Evolutionary conservation across 2,888 invertebrate genomes (phyloP).

Genomic region (Agrilus biguttatus): DNA sequence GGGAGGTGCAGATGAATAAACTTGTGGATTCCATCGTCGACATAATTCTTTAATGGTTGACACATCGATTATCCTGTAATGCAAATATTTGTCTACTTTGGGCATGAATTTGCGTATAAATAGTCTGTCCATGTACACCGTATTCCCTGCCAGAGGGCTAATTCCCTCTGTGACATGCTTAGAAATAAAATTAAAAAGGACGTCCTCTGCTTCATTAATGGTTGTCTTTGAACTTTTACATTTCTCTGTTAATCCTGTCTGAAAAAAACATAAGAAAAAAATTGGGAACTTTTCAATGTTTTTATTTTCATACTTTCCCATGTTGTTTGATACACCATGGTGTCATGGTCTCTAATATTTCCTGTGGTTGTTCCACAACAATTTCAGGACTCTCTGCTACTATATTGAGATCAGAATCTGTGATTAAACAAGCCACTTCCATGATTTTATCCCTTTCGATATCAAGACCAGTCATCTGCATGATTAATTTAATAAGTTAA

Average conservation of each 20-base stretch:
- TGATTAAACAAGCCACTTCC: constrained; percentile 82
- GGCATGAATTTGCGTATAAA: constrained; percentile 81
- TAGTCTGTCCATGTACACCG: constrained; percentile 70
- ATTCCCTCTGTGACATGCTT: constrained; percentile 38
- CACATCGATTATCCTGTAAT: constrained; percentile 89
- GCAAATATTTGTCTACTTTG: constrained; percentile 57
- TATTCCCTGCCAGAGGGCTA: constrained; percentile 77
- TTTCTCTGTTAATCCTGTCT: constrained; percentile 70
- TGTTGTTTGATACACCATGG: constrained; percentile 77
- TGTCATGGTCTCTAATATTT: constrained; percentile 60
- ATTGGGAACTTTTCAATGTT: constrained; percentile 3
- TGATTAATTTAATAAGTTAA: constrained; percentile 1
- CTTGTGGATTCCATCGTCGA: constrained; percentile 58
- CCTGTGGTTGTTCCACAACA: constrained; percentile 62
- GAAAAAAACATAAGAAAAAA: constrained; percentile 13
- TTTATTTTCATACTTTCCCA: constrained; percentile 41
- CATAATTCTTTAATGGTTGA: constrained; percentile 77
- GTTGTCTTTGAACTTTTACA: constrained; percentile 53
- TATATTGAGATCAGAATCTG: constrained; percentile 63
- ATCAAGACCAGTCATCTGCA: constrained; percentile 81
- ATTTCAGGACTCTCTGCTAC: constrained; percentile 62
- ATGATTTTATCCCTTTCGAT: constrained; percentile 62
- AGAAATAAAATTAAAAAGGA: constrained; percentile 57
- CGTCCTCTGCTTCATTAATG: constrained; percentile 51
- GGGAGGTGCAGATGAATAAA: constrained; percentile 39